These are phyloP conservation scores for Gallinago nigripennis DNA, from an alignment of 2,797 vertebrate species.

Conservation along the genomic window DNA sequence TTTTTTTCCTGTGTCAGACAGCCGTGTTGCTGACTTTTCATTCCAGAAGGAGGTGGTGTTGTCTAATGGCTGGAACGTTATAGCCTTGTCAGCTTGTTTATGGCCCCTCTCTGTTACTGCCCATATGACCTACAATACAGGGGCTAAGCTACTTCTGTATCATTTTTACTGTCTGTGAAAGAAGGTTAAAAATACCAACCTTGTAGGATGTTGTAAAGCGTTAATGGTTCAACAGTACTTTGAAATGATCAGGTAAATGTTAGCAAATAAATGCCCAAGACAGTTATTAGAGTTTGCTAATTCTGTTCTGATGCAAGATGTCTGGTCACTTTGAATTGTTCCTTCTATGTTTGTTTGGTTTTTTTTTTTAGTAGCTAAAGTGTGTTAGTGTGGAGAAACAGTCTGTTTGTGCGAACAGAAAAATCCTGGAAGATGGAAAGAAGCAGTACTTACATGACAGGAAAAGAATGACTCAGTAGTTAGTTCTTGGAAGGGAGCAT, in stretches of 20 bases:
- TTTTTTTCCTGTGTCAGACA: neutral
- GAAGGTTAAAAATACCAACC: neutral
- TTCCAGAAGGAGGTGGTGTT: slow-evolving; percentile 44
- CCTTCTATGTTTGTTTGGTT: neutral
- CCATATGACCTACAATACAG: neutral
- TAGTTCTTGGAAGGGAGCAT: slow-evolving; percentile 11
- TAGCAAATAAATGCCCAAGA: neutral
- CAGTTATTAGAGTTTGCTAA: neutral
- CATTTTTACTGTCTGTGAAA: slow-evolving; percentile 30
- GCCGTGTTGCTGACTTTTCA: neutral
- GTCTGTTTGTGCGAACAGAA: neutral
- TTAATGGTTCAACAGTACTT: slow-evolving; percentile 22
- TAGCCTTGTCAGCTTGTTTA: neutral
- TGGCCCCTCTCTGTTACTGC: neutral
- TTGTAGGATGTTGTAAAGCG: neutral
- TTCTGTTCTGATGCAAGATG: neutral
- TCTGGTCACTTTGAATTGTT: neutral
- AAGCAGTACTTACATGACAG: neutral
- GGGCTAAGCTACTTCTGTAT: neutral
- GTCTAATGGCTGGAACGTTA: slow-evolving; percentile 9
- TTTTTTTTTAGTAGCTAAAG: neutral
- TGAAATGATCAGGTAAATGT: slow-evolving; percentile 1
- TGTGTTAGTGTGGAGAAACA: neutral
- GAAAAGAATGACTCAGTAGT: slow-evolving; percentile 18
- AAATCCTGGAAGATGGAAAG: neutral